Conservation (phyloP, 2,113 vertebrate genomes). For the Pagrus major region DNA sequence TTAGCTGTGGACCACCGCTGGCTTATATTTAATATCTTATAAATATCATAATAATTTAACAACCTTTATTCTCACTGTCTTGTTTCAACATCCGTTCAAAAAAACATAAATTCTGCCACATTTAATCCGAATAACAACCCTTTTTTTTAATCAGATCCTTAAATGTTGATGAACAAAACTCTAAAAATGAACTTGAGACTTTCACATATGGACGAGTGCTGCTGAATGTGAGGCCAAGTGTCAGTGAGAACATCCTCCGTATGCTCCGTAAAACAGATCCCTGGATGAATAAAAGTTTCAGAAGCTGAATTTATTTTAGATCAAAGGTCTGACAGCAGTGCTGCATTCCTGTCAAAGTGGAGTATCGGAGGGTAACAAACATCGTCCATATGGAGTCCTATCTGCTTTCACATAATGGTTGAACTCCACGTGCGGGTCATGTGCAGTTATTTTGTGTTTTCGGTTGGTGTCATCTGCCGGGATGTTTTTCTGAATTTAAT, state of each 20-base stretch:
- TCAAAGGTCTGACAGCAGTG: conserved; percentile 41
- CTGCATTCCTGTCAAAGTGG: conserved; percentile 54
- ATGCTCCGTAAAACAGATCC: conserved; percentile 22
- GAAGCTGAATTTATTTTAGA: conserved; percentile 26
- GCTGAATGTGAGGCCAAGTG: conserved; percentile 19
- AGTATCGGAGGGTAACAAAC: not conserved
- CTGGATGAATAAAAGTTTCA: conserved; percentile 50
- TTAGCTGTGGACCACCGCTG: not conserved
- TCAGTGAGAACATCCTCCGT: conserved; percentile 11
- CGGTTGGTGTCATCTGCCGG: conserved; percentile 50
- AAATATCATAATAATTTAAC: not conserved
- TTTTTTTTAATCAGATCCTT: not conserved
- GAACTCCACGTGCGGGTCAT: conserved; percentile 43
- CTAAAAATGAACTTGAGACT: conserved; percentile 4
- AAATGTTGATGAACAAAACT: conserved; percentile 15
- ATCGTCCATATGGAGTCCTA: conserved; percentile 68
- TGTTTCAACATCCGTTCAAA: not conserved
- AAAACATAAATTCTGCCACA: not conserved
- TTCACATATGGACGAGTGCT: conserved; percentile 5
- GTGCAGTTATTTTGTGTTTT: conserved; percentile 43
- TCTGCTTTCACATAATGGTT: conserved; percentile 73
- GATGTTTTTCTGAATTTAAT: not conserved
- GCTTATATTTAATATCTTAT: conserved; percentile 15
- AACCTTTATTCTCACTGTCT: not conserved
- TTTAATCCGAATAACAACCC: not conserved